Evolutionary conservation across 1,140 invertebrate species (phyloP).

Genomic region (Marisa cornuarietis): DNA sequence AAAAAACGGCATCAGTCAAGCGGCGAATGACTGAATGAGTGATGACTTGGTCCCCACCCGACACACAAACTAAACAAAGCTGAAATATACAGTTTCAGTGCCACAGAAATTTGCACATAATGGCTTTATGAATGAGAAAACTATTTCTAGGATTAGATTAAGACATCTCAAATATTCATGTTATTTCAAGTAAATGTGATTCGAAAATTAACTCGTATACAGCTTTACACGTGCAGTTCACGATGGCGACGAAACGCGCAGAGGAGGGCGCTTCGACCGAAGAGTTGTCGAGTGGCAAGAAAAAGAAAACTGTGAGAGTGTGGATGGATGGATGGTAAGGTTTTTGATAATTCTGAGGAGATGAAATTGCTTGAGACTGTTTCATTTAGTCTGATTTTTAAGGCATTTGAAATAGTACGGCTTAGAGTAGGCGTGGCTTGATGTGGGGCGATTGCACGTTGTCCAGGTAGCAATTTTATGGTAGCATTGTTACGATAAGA

Average conservation of each 20-base stretch:
- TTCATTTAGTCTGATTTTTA: neutral
- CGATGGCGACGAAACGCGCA: slow-evolving; percentile 35
- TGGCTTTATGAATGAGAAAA: neutral
- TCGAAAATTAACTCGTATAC: neutral
- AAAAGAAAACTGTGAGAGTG: slow-evolving; percentile 47
- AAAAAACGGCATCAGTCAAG: too few relatives aligned
- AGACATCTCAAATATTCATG: too few relatives aligned
- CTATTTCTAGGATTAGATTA: neutral
- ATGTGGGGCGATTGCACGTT: neutral
- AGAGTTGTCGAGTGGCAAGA: slow-evolving; percentile 38
- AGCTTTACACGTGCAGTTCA: slow-evolving; percentile 7
- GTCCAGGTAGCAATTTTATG: neutral
- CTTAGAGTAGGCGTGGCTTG: neutral
- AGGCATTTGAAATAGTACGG: neutral
- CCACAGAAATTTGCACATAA: neutral
- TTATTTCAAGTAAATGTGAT: neutral
- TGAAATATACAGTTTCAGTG: slow-evolving; percentile 3
- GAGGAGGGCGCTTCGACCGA: neutral
- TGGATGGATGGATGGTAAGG: slow-evolving; percentile 57
- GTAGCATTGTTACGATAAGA: neutral
- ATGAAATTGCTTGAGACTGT: neutral
- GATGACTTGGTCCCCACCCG: neutral
- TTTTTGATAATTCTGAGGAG: neutral
- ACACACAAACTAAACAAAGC: too few relatives aligned
- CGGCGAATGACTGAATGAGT: neutral